Percentiles rank a stretch among this genome's conserved stretches.
Evolutionary conservation across 2,113 vertebrate genomes (phyloP).

Genomic region (Corythaeola cristata): DNA sequence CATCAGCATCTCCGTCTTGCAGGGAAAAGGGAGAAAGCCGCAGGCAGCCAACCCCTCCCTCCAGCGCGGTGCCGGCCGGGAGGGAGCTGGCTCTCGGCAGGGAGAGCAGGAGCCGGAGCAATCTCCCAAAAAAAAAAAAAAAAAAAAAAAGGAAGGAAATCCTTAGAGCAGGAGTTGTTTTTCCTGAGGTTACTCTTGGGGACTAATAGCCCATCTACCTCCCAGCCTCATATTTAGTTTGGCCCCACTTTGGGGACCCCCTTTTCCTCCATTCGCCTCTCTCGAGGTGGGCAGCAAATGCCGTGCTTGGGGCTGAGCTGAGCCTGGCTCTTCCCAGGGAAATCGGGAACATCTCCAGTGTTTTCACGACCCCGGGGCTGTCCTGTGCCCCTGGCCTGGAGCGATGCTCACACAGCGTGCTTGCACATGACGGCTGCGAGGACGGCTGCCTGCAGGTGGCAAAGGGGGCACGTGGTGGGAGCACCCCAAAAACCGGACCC

Average conservation of each 20-base stretch:
- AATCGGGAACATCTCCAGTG: rapidly evolving
- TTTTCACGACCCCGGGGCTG: rapidly evolving
- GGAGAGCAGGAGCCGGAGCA: not conserved
- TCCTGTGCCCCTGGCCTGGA: rapidly evolving
- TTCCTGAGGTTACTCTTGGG: not conserved
- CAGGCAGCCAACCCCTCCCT: not conserved
- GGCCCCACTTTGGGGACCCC: rapidly evolving
- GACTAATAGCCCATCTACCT: not conserved
- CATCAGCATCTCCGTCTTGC: constrained; percentile 29
- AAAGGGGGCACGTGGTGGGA: too few relatives aligned
- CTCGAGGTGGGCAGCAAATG: not conserved
- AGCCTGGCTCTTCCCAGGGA: not conserved
- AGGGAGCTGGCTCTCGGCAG: not conserved
- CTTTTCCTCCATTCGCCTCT: not conserved
- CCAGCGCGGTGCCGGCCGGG: not conserved
- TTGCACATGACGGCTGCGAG: rapidly evolving
- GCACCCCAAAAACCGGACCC: not conserved
- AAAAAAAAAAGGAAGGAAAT: not conserved
- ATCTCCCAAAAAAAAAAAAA: not conserved
- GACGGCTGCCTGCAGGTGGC: not conserved
- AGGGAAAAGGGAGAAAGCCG: not conserved
- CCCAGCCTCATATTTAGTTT: not conserved
- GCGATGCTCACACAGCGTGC: rapidly evolving
- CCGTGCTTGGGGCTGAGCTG: rapidly evolving
- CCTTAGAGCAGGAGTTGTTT: not conserved